Evolutionary conservation across 1,140 invertebrate genomes (phyloP).

Genomic region (Caenorhabditis tropicalis): DNA sequence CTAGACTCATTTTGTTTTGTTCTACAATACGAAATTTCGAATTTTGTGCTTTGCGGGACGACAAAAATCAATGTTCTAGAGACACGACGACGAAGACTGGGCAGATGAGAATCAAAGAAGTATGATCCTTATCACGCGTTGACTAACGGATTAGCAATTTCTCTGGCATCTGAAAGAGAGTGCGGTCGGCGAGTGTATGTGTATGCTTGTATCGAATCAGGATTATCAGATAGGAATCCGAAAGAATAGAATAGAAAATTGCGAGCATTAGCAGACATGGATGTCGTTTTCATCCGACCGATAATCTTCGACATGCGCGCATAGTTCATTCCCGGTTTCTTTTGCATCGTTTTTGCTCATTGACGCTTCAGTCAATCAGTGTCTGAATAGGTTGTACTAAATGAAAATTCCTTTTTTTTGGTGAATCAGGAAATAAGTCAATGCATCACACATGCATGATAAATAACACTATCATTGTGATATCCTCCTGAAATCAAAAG

Average conservation of each 20-base stretch:
- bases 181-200: neutral
- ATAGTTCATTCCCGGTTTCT: neutral
- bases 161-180: neutral
- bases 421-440: too few relatives aligned
- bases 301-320: neutral
- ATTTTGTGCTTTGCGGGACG: neutral
- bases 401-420: too few relatives aligned
- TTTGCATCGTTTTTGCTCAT: neutral
- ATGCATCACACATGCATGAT: too few relatives aligned
- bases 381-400: neutral
- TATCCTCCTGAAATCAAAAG: too few relatives aligned
- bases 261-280: constrained; percentile 11
- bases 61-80: neutral
- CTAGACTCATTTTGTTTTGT: neutral
- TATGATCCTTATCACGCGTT: constrained; percentile 24
- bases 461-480: too few relatives aligned
- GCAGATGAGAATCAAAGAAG: neutral
- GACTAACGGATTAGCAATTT: constrained; percentile 13
- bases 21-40: neutral
- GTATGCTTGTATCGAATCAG: constrained; percentile 13
- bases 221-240: constrained; percentile 17
- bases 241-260: constrained; percentile 9
- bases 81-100: neutral
- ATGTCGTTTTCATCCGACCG: neutral
- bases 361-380: neutral